Evolutionary conservation across 2,797 vertebrate species (phyloP).

Genomic region (Nothura maculosa): DNA sequence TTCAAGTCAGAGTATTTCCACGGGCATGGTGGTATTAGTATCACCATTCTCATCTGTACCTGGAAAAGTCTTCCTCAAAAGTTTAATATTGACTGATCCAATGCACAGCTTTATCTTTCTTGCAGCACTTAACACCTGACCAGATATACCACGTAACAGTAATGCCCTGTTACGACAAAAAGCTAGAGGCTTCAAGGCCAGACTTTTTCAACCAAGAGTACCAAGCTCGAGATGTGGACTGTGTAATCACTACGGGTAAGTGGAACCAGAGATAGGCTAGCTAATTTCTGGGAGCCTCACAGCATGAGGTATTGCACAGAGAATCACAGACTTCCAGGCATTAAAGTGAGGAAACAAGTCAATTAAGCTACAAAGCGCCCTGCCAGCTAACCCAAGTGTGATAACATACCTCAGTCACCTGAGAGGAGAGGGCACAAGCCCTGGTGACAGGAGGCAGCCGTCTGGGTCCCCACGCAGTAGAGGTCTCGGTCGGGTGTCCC

Average conservation of each 20-base stretch:
- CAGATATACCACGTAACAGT: constrained; percentile 93
- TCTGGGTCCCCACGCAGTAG: too few species aligned
- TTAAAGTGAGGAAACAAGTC: too few species aligned
- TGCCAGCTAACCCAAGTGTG: too few species aligned
- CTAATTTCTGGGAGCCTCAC: not conserved
- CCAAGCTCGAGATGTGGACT: constrained; percentile 95
- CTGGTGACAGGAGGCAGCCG: too few species aligned
- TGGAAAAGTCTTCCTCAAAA: not conserved
- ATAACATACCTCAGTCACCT: too few species aligned
- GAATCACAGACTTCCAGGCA: too few species aligned
- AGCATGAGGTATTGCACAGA: too few species aligned
- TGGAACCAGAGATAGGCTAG: not conserved
- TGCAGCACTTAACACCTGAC: constrained; percentile 85
- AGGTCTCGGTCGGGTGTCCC: too few species aligned
- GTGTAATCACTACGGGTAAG: constrained; percentile 95
- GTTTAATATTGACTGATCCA: not conserved
- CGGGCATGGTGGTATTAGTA: not conserved
- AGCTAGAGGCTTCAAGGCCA: constrained; percentile 94
- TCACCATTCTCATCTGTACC: not conserved
- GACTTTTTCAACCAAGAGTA: constrained; percentile 89
- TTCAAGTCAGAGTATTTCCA: not conserved
- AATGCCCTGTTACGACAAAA: constrained; percentile 99
- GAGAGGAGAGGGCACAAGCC: too few species aligned
- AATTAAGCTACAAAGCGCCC: too few species aligned
- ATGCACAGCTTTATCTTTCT: not conserved